Percentiles rank a stretch among this genome's conserved stretches.
Evolutionary conservation across 2,888 invertebrate genomes (phyloP).

Genomic region (Nyleta sp.): DNA sequence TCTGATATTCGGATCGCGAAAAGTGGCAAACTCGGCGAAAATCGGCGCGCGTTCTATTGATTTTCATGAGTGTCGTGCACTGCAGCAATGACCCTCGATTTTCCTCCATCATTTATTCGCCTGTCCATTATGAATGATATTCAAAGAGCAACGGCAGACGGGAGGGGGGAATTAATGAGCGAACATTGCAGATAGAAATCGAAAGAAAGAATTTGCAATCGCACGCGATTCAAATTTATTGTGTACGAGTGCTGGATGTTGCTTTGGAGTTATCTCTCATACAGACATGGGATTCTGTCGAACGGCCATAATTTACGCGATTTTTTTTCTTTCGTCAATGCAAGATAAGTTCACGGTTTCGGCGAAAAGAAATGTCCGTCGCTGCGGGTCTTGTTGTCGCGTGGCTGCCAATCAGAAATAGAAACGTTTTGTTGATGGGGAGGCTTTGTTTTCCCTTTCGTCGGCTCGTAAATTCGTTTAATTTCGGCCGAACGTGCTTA

Average conservation of each 20-base stretch:
- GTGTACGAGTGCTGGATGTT: background rate
- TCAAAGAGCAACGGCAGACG: conserved; percentile 9
- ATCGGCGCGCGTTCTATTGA: conserved; percentile 10
- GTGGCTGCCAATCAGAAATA: background rate
- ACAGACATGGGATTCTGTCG: no score
- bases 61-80: conserved; percentile 12
- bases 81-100: conserved; percentile 18
- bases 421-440: conserved; percentile 1
- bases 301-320: background rate
- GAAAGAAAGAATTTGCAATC: conserved; percentile 11
- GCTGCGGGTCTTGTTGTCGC: no score
- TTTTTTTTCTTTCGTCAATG: background rate
- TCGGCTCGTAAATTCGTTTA: background rate
- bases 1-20: background rate
- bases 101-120: conserved; percentile 23
- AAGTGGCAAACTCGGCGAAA: background rate
- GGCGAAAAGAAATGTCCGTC: background rate
- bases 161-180: conserved; percentile 34
- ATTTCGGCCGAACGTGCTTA: background rate
- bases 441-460: conserved; percentile 7
- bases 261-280: background rate
- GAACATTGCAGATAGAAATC: conserved; percentile 16
- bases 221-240: conserved; percentile 27
- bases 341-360: no score
- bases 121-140: conserved; percentile 29